Conservation (phyloP, 2,113 vertebrate genomes). For the Melanotaenia duboulayi region DNA sequence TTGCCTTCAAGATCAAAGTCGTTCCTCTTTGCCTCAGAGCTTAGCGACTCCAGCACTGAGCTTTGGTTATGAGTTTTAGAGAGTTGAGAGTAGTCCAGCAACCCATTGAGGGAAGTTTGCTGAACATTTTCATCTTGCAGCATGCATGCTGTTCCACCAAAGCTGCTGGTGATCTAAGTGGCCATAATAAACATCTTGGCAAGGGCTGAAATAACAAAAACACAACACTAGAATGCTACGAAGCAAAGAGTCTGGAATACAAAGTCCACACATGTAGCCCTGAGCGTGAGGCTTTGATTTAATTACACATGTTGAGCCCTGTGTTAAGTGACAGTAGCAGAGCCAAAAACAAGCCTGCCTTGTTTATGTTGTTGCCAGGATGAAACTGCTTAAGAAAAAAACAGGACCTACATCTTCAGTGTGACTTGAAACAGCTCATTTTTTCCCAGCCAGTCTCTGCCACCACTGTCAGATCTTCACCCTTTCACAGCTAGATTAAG, state of each 20-base stretch:
- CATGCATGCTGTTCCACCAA: constrained; percentile 16
- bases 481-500: constrained; percentile 51
- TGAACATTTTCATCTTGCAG: constrained; percentile 56
- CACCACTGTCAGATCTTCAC: constrained; percentile 47
- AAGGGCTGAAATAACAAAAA: constrained; percentile 41
- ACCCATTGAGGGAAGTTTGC: constrained; percentile 44
- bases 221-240: constrained; percentile 37
- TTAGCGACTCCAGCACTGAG: constrained; percentile 25
- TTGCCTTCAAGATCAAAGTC: constrained; percentile 57
- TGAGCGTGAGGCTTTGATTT: constrained; percentile 66
- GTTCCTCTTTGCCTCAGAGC: constrained; percentile 33
- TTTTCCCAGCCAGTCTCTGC: constrained; percentile 48
- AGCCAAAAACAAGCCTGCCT: constrained; percentile 48
- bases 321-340: constrained; percentile 61
- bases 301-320: constrained; percentile 63
- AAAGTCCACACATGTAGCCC: constrained; percentile 47
- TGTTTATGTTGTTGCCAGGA: constrained; percentile 49
- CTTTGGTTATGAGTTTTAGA: constrained; percentile 20
- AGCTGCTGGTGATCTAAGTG: constrained; percentile 34
- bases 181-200: constrained; percentile 47
- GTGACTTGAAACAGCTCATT: constrained; percentile 66
- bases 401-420: constrained; percentile 41
- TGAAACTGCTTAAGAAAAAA: constrained; percentile 47
- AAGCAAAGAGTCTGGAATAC: constrained; percentile 58
- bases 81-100: constrained; percentile 33